A percentile compares a stretch with the other conserved stretches of the same genome.
phyloP scores from a whole-genome alignment of 2,888 invertebrate genomes.

The Agapostemon virescens region DNA sequence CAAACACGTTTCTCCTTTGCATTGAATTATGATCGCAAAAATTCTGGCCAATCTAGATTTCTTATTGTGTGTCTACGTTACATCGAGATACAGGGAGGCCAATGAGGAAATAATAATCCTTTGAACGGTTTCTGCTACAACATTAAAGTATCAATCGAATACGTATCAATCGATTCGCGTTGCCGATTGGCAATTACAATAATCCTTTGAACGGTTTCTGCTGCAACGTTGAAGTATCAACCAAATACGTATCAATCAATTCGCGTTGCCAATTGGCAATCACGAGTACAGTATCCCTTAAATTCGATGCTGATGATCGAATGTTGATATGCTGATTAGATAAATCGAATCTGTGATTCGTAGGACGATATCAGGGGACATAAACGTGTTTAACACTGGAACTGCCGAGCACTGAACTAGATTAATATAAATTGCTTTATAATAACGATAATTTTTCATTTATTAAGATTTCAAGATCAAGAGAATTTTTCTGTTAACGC shows the following conservation, averaged over 20 bases:
- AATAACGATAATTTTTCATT: no score
- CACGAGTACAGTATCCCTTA: neutral
- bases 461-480: no score
- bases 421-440: no score
- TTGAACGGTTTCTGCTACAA: neutral
- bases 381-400: neutral
- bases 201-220: neutral
- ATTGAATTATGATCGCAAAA: slow-evolving; percentile 34
- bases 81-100: neutral
- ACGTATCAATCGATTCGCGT: neutral
- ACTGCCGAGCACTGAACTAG: no score
- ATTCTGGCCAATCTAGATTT: slow-evolving; percentile 8
- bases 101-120: neutral
- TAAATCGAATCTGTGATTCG: neutral
- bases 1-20: slow-evolving; percentile 31
- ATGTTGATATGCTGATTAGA: no score
- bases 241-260: slow-evolving; percentile 3
- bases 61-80: neutral
- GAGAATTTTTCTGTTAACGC: no score
- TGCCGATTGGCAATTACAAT: neutral
- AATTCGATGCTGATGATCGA: neutral
- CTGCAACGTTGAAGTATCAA: neutral
- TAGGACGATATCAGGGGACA: neutral
- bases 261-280: neutral
- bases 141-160: neutral